Conservation (phyloP, 2,113 vertebrate genomes). For the Crotalus helleri region DNA sequence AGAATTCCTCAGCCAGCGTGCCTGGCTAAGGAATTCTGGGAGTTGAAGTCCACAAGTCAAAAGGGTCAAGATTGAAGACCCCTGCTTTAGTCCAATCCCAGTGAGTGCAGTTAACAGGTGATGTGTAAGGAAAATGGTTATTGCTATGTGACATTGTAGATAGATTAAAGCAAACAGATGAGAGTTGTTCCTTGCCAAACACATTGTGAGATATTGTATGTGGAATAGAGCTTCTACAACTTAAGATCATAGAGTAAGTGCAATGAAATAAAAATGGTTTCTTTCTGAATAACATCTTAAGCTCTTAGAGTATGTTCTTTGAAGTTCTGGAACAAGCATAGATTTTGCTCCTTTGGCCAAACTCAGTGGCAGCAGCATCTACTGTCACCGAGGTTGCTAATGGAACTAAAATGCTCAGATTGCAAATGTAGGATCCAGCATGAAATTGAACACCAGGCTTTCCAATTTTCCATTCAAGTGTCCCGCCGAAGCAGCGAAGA, state of each 20-base stretch:
- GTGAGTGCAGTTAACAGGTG: neutral
- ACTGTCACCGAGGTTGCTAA: no score
- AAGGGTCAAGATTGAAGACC: no score
- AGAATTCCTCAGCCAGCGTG: no score
- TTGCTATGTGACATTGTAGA: neutral
- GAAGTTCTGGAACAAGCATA: neutral
- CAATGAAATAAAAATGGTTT: neutral
- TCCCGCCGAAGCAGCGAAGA: conserved; percentile 92
- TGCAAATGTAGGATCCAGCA: neutral
- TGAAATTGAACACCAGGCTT: neutral
- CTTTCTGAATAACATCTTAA: neutral
- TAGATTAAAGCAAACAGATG: neutral
- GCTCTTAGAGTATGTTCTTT: neutral
- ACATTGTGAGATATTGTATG: neutral
- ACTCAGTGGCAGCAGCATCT: neutral
- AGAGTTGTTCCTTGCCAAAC: neutral
- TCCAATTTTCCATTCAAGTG: conserved; percentile 62
- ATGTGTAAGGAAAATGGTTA: neutral
- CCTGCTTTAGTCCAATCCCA: neutral
- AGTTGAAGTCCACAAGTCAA: no score
- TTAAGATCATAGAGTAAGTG: neutral
- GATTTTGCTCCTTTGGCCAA: neutral
- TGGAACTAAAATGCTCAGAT: neutral
- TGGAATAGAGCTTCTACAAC: neutral
- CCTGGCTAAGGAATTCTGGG: no score